Conservation (phyloP, 2,888 invertebrate species). For the Embidobia sp. region DNA sequence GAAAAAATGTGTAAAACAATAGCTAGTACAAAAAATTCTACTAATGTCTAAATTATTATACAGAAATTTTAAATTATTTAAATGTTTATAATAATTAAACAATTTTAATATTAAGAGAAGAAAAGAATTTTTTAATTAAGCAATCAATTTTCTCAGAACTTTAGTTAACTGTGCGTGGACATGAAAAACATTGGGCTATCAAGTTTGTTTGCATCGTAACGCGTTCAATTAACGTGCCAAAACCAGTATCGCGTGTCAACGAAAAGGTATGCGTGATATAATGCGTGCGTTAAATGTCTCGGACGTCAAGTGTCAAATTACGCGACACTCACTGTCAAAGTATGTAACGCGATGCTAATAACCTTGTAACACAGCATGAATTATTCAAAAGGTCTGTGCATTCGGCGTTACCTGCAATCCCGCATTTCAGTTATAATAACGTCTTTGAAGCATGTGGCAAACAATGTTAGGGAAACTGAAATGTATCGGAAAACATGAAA, state of each 20-base stretch:
- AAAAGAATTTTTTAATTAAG: background rate
- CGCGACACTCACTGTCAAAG: constrained; percentile 76
- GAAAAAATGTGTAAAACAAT: too few relatives aligned
- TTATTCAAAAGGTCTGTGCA: constrained; percentile 73
- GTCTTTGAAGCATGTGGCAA: constrained; percentile 52
- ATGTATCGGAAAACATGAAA: constrained; percentile 44
- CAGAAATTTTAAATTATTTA: too few relatives aligned
- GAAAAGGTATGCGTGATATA: constrained; percentile 45
- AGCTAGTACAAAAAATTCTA: too few relatives aligned
- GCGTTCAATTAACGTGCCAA: constrained; percentile 47
- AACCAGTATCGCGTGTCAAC: constrained; percentile 53
- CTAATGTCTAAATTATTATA: too few relatives aligned
- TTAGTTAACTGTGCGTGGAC: background rate
- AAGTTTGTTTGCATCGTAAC: constrained; percentile 38
- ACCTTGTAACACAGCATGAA: constrained; percentile 74
- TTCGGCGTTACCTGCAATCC: constrained; percentile 58
- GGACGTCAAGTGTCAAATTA: constrained; percentile 78
- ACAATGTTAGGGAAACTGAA: constrained; percentile 42
- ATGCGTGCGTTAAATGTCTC: constrained; percentile 68
- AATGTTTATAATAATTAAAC: too few relatives aligned
- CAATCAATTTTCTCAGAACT: background rate
- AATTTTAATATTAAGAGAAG: too few relatives aligned
- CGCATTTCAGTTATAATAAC: constrained; percentile 54
- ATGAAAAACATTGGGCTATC: constrained; percentile 10
- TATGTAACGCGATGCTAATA: constrained; percentile 76